Base-by-base conservation (phyloP, 2,113 vertebrate species). In the Myotis brandtii region DNA sequence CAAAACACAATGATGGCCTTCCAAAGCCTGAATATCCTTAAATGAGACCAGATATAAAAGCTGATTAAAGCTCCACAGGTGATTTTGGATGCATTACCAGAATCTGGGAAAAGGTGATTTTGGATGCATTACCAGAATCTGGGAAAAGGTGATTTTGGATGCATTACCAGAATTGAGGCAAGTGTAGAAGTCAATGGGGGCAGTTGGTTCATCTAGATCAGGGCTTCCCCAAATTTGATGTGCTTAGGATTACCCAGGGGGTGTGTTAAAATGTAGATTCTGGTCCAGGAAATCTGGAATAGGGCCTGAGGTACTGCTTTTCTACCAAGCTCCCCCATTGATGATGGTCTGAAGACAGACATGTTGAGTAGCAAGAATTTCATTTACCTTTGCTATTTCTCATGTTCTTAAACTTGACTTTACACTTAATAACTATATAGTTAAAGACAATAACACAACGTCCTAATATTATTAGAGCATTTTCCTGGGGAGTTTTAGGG, bases 361-460 rank as follows among this genome's bases (percentile, higher is more conserved):
- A 62, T 14, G 9, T 32, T 43, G 11, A 76, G 7, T 46, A 48
- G 25, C 16, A 77, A 96, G 50, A 23, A 62, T 59, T 76, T 85
- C 32, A 95, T 79, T 90, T 96, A 21, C 32, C 16, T 3, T 85
- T 67, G 27, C 13, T 85, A 20, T 88, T 93, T 95, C 30, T 75
- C 88, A 84, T 52, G 79, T 72, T 84, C 72, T 79, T 32, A 37
- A 69, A n/a, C 5, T 70, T 54, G 86, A 87, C 5, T 64, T 93
- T 82, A 32, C 40, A 50, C 81, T 72, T 81, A 67, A 93, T 77
- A 54, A 34, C 48, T 54, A 18, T 72, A 73, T 81, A 62, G 84
- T 70, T 73, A 46, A 86, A 92, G 76, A 9, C 6, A 92, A 27
- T 4, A 95, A 5, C 1, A 56, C 37, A 88, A 52, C 32, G 18